These are phyloP conservation scores for Heterodera carotae DNA, from an alignment of 1,140 invertebrate species.

Conservation along the genomic window DNA sequence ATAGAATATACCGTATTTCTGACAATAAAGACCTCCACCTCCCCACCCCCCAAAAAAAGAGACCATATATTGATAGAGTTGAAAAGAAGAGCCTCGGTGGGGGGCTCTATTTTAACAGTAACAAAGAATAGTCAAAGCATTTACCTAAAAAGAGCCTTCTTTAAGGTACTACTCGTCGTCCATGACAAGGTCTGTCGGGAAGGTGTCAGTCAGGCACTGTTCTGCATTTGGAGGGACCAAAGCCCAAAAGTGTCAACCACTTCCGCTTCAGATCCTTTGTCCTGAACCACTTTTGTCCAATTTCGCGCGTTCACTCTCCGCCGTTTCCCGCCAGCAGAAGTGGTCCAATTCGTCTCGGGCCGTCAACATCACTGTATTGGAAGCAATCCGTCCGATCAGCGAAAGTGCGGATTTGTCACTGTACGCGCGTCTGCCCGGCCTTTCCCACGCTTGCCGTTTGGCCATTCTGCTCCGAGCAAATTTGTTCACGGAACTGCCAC, in stretches of 20 bases:
- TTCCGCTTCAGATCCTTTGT: conserved; percentile 13
- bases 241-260: too few relatives aligned
- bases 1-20: too few relatives aligned
- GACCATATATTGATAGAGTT: too few relatives aligned
- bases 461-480: conserved; percentile 12
- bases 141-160: background rate
- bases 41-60: too few relatives aligned
- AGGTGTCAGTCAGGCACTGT: too few relatives aligned
- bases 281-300: background rate
- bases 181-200: conserved; percentile 17
- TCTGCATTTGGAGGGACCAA: too few relatives aligned
- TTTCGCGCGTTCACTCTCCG: conserved; percentile 7
- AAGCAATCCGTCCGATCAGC: conserved; percentile 2
- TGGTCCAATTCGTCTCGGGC: too few relatives aligned
- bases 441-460: conserved; percentile 5
- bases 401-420: conserved; percentile 10
- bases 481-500: conserved; percentile 9
- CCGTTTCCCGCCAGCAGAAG: background rate
- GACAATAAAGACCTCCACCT: too few relatives aligned
- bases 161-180: conserved; percentile 19
- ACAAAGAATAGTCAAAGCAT: background rate
- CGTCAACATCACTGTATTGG: conserved; percentile 10
- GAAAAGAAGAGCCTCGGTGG: too few relatives aligned
- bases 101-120: too few relatives aligned
- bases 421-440: conserved; percentile 11